These are phyloP conservation scores for Propithecus perrieri DNA, from an alignment of 2,797 vertebrate species.

Conservation along the genomic window DNA sequence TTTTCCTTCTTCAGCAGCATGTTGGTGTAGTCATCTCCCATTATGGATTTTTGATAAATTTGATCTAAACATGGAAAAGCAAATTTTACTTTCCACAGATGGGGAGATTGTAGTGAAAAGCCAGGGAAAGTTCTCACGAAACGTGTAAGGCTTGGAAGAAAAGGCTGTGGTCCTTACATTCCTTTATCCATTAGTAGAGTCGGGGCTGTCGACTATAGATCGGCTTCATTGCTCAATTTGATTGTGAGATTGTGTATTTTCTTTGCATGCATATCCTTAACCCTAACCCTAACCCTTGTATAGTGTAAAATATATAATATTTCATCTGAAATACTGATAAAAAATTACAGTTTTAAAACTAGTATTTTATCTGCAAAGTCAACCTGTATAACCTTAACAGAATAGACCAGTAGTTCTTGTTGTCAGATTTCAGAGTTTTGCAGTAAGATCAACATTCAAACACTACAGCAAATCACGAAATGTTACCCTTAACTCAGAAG, in stretches of 20 bases:
- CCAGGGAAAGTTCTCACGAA: not conserved
- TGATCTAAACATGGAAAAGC: not conserved
- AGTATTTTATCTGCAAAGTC: not conserved
- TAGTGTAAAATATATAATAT: not conserved
- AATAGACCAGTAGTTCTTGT: not conserved
- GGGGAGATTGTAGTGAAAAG: not conserved
- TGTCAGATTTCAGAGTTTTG: not conserved
- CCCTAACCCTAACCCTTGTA: too few relatives aligned
- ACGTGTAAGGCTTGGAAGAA: not conserved
- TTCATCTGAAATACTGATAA: not conserved
- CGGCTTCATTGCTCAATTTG: not conserved
- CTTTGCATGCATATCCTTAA: not conserved
- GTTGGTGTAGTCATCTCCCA: not conserved
- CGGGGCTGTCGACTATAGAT: not conserved
- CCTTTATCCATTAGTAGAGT: not conserved
- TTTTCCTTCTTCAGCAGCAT: not conserved
- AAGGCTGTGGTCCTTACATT: not conserved
- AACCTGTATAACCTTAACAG: not conserved
- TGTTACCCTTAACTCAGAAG: not conserved
- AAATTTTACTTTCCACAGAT: not conserved
- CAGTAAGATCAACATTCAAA: not conserved
- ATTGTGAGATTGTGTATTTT: not conserved
- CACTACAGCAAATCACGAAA: not conserved
- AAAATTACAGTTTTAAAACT: not conserved
- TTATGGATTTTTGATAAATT: conserved; percentile 12